These are phyloP conservation scores for Tipula confusa DNA, from an alignment of 2,888 invertebrate species.

Conservation along the genomic window DNA sequence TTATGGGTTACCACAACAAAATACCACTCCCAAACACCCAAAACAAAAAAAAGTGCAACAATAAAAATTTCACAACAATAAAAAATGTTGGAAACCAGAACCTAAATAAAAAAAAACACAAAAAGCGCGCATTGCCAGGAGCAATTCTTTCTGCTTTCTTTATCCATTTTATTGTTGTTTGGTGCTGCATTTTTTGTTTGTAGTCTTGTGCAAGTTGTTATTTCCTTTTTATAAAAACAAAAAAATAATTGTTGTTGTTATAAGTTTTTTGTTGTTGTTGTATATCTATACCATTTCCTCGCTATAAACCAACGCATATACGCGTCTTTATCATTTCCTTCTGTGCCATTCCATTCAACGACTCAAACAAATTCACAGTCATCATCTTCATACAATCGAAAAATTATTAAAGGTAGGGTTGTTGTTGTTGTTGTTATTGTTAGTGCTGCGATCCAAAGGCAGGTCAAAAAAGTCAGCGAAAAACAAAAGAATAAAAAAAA, in stretches of 20 bases:
- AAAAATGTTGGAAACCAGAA: slow-evolving; percentile 5
- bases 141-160: slow-evolving; percentile 20
- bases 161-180: slow-evolving; percentile 8
- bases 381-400: neutral
- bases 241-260: too few species aligned
- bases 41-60: neutral
- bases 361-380: neutral
- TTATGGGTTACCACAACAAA: neutral
- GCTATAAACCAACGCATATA: neutral
- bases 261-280: neutral
- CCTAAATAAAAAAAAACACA: neutral
- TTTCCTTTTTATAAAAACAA: neutral
- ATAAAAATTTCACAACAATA: neutral
- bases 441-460: neutral
- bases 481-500: neutral
- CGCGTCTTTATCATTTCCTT: neutral
- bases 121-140: neutral
- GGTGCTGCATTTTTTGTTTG: neutral
- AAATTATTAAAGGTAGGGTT: neutral
- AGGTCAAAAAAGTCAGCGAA: neutral
- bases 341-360: neutral
- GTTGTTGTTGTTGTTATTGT: neutral
- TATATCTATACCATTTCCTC: neutral
- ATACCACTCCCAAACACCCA: neutral
- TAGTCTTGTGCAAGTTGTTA: neutral